Evolutionary conservation across 2,888 invertebrate species (phyloP).

Genomic region (Gisinianus flammeolus): DNA sequence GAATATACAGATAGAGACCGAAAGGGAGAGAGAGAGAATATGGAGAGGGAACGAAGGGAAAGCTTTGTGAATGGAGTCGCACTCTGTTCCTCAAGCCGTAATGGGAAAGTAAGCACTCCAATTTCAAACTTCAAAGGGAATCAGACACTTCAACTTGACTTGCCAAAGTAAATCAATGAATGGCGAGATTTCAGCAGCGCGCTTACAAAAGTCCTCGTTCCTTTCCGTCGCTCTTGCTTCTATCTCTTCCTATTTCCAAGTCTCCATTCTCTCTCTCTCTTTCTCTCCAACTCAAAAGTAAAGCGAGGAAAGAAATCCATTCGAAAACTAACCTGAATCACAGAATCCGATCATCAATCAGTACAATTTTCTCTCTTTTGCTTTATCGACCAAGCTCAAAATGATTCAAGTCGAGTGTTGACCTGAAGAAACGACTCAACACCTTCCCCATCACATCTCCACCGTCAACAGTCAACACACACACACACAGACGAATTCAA

Average conservation of each 20-base stretch:
- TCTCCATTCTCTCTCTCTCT: neutral
- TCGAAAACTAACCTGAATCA: constrained; percentile 37
- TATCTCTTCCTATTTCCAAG: neutral
- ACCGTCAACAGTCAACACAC: neutral
- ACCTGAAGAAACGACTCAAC: constrained; percentile 16
- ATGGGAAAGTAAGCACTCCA: constrained; percentile 40
- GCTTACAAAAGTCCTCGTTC: constrained; percentile 13
- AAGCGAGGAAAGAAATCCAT: constrained; percentile 17
- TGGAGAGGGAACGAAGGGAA: neutral
- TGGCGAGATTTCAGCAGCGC: constrained; percentile 36
- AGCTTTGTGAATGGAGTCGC: neutral
- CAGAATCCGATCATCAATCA: constrained; percentile 29
- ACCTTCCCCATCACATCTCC: neutral
- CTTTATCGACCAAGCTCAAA: constrained; percentile 27
- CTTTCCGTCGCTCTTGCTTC: neutral
- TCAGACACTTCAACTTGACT: constrained; percentile 38
- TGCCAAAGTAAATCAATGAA: constrained; percentile 41
- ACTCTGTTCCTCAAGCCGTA: constrained; percentile 19
- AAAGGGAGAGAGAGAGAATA: neutral
- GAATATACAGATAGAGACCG: neutral
- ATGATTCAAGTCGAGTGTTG: constrained; percentile 17
- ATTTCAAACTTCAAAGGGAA: constrained; percentile 40
- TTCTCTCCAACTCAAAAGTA: neutral
- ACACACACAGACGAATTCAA: neutral
- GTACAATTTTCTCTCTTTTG: constrained; percentile 31